phyloP scores from a whole-genome alignment of 2,888 invertebrate genomes.

The Ichneumoninae sp. region DNA sequence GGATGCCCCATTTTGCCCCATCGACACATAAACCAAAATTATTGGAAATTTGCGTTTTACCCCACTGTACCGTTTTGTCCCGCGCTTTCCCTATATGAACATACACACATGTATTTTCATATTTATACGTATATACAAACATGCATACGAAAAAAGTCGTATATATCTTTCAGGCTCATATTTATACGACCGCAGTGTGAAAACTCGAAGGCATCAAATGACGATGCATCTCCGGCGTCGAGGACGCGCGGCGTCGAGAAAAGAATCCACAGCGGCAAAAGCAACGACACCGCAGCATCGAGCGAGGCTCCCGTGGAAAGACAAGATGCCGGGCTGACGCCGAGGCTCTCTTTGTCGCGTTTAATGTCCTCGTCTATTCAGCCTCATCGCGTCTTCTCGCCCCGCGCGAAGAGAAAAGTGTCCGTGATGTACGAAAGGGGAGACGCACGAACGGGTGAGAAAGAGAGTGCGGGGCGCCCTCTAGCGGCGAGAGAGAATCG shows the following conservation, averaged over 20 bases:
- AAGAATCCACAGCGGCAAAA: constrained; percentile 41
- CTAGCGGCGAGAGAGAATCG: constrained; percentile 61
- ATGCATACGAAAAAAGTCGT: neutral
- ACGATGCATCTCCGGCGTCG: constrained; percentile 65
- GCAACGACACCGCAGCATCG: constrained; percentile 21
- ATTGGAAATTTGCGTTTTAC: too few species aligned
- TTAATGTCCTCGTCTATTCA: constrained; percentile 26
- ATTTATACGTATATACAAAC: neutral
- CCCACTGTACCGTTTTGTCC: too few species aligned
- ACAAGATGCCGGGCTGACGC: constrained; percentile 27
- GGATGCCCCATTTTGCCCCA: too few species aligned
- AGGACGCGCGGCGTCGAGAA: constrained; percentile 1
- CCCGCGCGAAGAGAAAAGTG: constrained; percentile 4
- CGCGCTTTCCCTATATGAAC: constrained; percentile 8
- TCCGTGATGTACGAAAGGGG: constrained; percentile 25
- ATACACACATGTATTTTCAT: neutral
- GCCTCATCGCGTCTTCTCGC: constrained; percentile 37
- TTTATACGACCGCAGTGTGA: constrained; percentile 77
- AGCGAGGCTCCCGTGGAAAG: constrained; percentile 17
- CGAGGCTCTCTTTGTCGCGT: constrained; percentile 46
- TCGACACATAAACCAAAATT: too few species aligned
- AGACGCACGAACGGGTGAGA: constrained; percentile 9
- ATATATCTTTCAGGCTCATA: constrained; percentile 68
- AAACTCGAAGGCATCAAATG: constrained; percentile 70
- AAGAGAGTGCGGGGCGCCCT: neutral